These are phyloP conservation scores for Periophthalmus modestus DNA, from an alignment of 2,113 vertebrate genomes.

Conservation along the genomic window DNA sequence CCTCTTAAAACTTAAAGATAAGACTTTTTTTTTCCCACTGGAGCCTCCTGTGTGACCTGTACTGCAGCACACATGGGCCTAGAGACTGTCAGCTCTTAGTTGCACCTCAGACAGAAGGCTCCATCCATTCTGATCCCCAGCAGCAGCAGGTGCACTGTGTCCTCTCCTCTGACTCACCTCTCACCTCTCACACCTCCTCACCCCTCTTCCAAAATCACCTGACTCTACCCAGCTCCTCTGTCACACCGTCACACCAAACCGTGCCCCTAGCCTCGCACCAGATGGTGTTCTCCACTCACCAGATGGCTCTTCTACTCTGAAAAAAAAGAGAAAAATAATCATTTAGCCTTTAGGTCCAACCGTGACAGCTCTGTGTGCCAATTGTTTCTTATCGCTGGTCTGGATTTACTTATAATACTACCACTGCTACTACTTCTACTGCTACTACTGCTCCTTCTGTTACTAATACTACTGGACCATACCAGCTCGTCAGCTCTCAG, in stretches of 20 bases:
- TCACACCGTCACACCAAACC: not conserved
- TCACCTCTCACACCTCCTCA: constrained; percentile 34
- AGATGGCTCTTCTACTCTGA: constrained; percentile 62
- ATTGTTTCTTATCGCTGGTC: constrained; percentile 28
- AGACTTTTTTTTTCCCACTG: not conserved
- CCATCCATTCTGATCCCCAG: constrained; percentile 4
- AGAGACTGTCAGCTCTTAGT: not conserved
- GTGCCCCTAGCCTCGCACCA: constrained; percentile 39
- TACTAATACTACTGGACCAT: no score
- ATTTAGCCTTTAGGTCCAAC: constrained; percentile 60
- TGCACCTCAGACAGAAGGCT: not conserved
- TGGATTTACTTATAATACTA: constrained; percentile 1
- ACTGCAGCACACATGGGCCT: not conserved
- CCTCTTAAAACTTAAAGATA: no score
- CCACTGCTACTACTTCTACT: no score
- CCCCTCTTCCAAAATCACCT: constrained; percentile 35
- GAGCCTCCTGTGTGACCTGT: not conserved
- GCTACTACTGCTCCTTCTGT: no score
- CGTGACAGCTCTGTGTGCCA: constrained; percentile 44
- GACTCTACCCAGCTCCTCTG: constrained; percentile 24
- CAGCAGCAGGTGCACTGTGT: constrained; percentile 26
- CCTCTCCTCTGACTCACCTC: constrained; percentile 37
- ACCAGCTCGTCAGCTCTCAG: no score
- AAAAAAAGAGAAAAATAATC: constrained; percentile 20
- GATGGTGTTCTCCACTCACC: constrained; percentile 67